phyloP scores from a whole-genome alignment of 2,113 vertebrate genomes.

The Plecotus auritus region DNA sequence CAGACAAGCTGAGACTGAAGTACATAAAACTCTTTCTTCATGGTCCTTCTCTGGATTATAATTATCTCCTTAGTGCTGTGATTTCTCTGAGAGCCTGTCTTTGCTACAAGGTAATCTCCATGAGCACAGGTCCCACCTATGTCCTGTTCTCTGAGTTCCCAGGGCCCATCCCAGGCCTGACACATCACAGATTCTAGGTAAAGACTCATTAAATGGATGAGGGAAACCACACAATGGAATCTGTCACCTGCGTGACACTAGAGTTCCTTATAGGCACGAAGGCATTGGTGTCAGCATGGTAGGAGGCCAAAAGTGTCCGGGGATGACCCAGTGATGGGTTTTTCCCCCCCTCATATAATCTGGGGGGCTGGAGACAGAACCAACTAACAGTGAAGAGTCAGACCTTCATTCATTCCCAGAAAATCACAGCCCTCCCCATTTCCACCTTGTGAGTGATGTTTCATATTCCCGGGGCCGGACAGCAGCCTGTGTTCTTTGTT shows the following conservation, averaged over 20 bases:
- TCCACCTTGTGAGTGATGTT: too few species aligned
- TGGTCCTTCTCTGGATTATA: too few species aligned
- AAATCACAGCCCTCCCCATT: too few species aligned
- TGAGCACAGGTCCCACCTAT: background rate
- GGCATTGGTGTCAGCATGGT: background rate
- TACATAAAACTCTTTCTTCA: too few species aligned
- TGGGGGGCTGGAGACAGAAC: background rate
- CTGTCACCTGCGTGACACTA: background rate
- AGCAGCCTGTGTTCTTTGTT: too few species aligned
- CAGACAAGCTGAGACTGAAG: background rate
- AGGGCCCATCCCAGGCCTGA: background rate
- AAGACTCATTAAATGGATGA: background rate
- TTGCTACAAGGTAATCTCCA: background rate
- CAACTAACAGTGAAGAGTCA: background rate
- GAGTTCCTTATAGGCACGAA: background rate
- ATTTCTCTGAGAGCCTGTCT: background rate
- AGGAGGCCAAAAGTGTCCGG: background rate
- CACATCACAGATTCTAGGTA: background rate
- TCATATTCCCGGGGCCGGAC: too few species aligned
- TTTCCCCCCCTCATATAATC: background rate
- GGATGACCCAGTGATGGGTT: too few species aligned
- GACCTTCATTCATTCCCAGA: too few species aligned
- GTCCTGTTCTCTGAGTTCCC: too few species aligned
- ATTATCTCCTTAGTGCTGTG: background rate
- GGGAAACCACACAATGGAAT: background rate